Evolutionary conservation across 2,797 vertebrate species (phyloP), one percentile per base, ranked within the genome.

Genomic region (Corythornis leucogaster): DNA sequence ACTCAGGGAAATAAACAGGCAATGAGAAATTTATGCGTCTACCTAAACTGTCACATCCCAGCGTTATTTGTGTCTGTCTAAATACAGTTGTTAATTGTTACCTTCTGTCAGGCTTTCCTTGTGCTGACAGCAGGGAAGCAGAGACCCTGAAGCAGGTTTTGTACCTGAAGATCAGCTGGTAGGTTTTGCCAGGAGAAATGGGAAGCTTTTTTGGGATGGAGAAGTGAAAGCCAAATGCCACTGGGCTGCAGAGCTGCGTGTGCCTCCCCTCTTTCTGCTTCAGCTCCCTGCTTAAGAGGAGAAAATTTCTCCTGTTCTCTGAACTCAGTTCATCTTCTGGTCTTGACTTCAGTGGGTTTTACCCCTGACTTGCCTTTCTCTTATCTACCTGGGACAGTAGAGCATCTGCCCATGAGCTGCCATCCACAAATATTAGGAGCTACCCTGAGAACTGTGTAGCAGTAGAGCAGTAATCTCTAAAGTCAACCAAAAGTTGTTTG

Each of bases 1-100:
- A 79, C 76, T 79, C 0, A 5, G 76, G 73, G 68, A 93, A 87
- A 82, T 76, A 90, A 93, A 90, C 59, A 80, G 48, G 70, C 69
- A 51, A 51, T 8, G 75, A 53, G 48, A n/a, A 92, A 95, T 87
- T 59, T 55, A 79, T 89, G 64, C 67, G 63, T 87, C 16, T 35
- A 15, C 70, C 30, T 62, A 79, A 81, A n/a, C 71, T 85, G 79
- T 87, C 89, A 89, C 33, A 62, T 59, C 75, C 80, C 45, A 30
- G 80, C 43, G 8, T 90, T 67, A 89, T 85, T 83, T 87, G 54
- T 59, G 46, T 28, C 67, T 75, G 24, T 54, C 79, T 76, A 71
- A 67, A 54, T 62, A 20, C 2, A 30, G 33, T 25, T 63, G 78
- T 55, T 86, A 78, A 84, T 84, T 79, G 43, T 55, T 70, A 35